phyloP scores from a whole-genome alignment of 2,113 vertebrate species.

The Neolamprologus longior region DNA sequence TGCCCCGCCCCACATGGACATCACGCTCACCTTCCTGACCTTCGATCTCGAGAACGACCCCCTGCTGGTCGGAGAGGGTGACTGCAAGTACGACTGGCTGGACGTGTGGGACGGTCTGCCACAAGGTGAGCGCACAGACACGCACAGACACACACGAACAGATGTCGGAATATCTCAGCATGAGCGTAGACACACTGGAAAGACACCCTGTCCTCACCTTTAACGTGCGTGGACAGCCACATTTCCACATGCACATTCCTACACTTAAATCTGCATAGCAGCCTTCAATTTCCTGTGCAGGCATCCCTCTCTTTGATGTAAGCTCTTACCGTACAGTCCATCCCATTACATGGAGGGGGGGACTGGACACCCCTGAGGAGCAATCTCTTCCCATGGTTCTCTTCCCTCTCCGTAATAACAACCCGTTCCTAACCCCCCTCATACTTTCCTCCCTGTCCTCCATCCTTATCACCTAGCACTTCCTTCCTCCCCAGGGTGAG shows the following conservation, averaged over 20 bases:
- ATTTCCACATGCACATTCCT: neutral
- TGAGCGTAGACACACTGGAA: neutral
- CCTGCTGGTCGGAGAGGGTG: constrained; percentile 85
- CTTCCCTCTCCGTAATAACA: constrained; percentile 25
- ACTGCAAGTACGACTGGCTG: constrained; percentile 98
- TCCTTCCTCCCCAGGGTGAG: constrained; percentile 47
- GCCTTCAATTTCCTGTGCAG: constrained; percentile 32
- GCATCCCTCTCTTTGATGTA: constrained; percentile 41
- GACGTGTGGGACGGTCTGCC: constrained; percentile 97
- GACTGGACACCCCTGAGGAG: constrained; percentile 14
- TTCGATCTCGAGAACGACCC: constrained; percentile 97
- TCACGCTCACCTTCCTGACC: constrained; percentile 88
- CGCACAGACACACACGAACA: neutral
- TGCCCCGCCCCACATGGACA: constrained; percentile 89
- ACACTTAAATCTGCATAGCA: neutral
- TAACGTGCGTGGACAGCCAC: neutral
- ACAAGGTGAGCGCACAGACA: constrained; percentile 75
- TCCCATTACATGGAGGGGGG: constrained; percentile 24
- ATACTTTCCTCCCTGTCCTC: neutral
- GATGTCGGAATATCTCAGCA: neutral
- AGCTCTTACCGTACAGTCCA: constrained; percentile 25
- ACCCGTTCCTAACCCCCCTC: neutral
- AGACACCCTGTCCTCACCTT: neutral
- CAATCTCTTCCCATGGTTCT: constrained; percentile 50
- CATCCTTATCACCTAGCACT: constrained; percentile 48